phyloP scores from a whole-genome alignment of 2,888 invertebrate genomes.

The Phytoseiulus persimilis region DNA sequence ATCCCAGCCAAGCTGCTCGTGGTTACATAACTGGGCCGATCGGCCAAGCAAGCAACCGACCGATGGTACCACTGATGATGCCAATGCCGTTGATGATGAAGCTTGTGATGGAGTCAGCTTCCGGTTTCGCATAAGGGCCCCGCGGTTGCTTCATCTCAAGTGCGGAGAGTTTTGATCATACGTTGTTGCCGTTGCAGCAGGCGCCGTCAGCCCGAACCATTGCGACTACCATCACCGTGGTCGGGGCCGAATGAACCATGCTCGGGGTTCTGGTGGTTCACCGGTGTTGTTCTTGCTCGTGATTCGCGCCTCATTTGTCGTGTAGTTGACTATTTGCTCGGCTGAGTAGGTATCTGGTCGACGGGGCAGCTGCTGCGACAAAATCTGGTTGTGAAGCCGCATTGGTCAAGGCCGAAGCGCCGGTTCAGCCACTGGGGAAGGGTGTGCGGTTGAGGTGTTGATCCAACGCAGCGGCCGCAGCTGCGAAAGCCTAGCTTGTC shows the following conservation, averaged over 20 bases:
- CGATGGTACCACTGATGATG: not conserved
- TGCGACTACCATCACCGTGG: not conserved
- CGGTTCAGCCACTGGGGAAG: not conserved
- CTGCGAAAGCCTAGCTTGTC: not conserved
- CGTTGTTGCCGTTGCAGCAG: not conserved
- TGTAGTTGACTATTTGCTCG: not conserved
- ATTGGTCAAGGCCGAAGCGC: not conserved
- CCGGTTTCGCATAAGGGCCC: slow-evolving; percentile 5
- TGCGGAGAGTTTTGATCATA: not conserved
- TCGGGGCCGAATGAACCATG: not conserved
- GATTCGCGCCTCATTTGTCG: not conserved
- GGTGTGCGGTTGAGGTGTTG: not conserved
- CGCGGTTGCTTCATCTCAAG: not conserved
- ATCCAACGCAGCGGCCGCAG: not conserved
- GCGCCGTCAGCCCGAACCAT: not conserved
- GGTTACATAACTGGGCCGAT: slow-evolving; percentile 5
- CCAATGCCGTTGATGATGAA: not conserved
- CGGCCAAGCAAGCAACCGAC: not conserved
- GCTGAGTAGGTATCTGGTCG: not conserved
- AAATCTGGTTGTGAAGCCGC: not conserved
- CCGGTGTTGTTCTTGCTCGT: not conserved
- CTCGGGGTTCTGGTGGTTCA: not conserved
- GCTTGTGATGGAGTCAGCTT: slow-evolving; percentile 5
- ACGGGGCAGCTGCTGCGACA: not conserved
- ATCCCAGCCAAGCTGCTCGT: not conserved